Percentiles rank a stretch among this genome's conserved stretches.
phyloP scores from a whole-genome alignment of 2,797 vertebrate species.

The Ctenopoma kingsleyae region DNA sequence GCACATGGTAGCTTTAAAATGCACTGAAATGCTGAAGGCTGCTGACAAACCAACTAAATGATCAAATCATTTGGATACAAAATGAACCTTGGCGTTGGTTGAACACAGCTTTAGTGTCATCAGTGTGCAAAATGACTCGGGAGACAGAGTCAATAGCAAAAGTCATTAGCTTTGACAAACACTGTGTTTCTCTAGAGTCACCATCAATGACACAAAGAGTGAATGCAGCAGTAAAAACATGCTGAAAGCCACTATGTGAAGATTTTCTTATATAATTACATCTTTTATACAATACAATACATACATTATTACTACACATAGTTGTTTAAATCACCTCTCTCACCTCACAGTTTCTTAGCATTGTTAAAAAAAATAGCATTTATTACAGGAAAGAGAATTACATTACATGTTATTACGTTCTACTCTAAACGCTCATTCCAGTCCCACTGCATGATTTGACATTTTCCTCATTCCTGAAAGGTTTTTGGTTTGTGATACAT shows the following conservation, averaged over 20 bases:
- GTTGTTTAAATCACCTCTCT: too few species aligned
- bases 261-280: too few species aligned
- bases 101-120: constrained; percentile 44
- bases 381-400: neutral
- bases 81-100: neutral
- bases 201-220: neutral
- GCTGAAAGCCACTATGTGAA: neutral
- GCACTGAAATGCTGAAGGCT: neutral
- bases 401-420: neutral
- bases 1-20: neutral
- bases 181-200: constrained; percentile 28
- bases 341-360: neutral
- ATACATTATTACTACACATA: too few species aligned
- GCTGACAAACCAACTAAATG: neutral
- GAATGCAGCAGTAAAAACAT: neutral
- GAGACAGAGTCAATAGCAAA: constrained; percentile 43
- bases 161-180: constrained; percentile 62
- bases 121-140: constrained; percentile 45
- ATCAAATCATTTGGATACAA: neutral
- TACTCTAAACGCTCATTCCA: neutral
- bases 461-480: constrained; percentile 14
- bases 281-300: too few species aligned
- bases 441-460: neutral
- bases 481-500: constrained; percentile 25
- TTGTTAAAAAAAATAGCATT: neutral